A percentile compares a stretch with the other conserved stretches of the same genome.
Conservation (phyloP, 2,797 vertebrate species). For the Semotilus atromaculatus region DNA sequence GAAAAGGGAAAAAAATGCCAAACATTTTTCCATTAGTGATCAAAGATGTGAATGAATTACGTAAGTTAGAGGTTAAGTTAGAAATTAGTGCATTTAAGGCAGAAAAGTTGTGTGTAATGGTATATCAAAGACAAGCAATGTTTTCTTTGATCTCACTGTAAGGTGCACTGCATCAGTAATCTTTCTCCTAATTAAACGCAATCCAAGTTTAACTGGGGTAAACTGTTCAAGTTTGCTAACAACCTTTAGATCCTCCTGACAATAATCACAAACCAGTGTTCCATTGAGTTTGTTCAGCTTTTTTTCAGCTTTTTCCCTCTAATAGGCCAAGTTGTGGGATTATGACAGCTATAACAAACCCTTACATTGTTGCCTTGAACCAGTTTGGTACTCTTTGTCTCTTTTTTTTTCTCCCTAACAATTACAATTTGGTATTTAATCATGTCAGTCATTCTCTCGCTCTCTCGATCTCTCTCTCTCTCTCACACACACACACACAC, state of each 20-base stretch:
- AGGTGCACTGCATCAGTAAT: slow-evolving; percentile 34
- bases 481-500: too few species aligned
- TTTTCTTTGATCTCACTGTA: slow-evolving; percentile 41
- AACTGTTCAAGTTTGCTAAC: slow-evolving; percentile 38
- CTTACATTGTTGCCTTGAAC: slow-evolving; percentile 20
- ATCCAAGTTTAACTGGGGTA: slow-evolving; percentile 45
- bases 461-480: too few species aligned
- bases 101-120: slow-evolving; percentile 21
- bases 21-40: neutral
- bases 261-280: slow-evolving; percentile 6
- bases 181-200: slow-evolving; percentile 50
- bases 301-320: neutral
- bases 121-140: slow-evolving; percentile 26
- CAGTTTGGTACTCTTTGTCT: slow-evolving; percentile 21
- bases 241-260: slow-evolving; percentile 27
- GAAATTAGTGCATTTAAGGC: slow-evolving; percentile 21
- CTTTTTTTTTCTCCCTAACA: slow-evolving; percentile 11
- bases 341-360: slow-evolving; percentile 1
- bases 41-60: neutral
- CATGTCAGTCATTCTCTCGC: neutral
- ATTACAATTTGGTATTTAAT: slow-evolving; percentile 41
- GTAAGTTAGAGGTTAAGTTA: slow-evolving; percentile 1
- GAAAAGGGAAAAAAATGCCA: neutral
- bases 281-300: neutral
- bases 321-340: neutral